phyloP scores from a whole-genome alignment of 2,113 vertebrate species.

The Psammodynastes pulverulentus region DNA sequence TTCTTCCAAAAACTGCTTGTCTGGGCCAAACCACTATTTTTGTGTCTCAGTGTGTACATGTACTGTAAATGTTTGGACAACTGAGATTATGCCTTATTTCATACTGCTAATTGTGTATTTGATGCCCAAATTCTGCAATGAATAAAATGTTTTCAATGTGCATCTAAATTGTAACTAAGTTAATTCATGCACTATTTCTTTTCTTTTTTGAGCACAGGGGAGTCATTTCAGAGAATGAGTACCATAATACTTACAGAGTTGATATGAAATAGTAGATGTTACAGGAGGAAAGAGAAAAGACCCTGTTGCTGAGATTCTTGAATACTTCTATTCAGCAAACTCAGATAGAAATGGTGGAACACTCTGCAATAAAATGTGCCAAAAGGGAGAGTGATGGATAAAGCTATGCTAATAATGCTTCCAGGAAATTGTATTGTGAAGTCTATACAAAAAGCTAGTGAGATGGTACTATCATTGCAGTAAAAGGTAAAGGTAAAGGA shows the following conservation, averaged over 20 bases:
- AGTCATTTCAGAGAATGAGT: neutral
- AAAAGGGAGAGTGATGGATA: neutral
- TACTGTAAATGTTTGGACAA: neutral
- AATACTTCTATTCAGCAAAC: neutral
- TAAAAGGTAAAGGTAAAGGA: neutral
- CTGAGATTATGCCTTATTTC: neutral
- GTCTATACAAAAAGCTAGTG: neutral
- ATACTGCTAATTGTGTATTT: neutral
- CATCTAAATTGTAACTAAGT: too few relatives aligned
- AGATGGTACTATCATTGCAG: neutral
- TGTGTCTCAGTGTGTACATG: neutral
- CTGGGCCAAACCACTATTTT: neutral
- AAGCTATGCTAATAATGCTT: neutral
- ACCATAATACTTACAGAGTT: neutral
- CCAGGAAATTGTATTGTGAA: neutral
- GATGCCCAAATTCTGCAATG: neutral
- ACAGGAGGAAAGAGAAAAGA: neutral
- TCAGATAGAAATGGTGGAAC: neutral
- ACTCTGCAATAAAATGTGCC: neutral
- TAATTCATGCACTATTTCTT: neutral
- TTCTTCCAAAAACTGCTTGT: neutral
- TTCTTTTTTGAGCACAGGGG: neutral
- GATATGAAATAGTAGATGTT: neutral
- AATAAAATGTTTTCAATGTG: too few relatives aligned
- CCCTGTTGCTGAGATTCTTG: neutral